Conservation (phyloP, 2,113 vertebrate species). For the Oreochromis aureus region DNA sequence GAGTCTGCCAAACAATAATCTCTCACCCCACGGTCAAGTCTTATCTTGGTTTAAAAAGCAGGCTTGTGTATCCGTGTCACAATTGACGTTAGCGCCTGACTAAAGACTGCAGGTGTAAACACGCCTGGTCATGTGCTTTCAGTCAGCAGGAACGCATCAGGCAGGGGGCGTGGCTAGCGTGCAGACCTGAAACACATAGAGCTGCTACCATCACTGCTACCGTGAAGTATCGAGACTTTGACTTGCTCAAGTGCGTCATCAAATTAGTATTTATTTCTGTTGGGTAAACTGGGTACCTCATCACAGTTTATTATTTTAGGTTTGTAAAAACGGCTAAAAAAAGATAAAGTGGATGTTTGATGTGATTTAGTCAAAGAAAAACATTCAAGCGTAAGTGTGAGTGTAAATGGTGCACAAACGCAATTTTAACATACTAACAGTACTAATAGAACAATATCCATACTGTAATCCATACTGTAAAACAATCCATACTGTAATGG, state of each 20-base stretch:
- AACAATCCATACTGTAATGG: not conserved
- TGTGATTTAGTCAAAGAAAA: not conserved
- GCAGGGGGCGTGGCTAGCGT: conserved; percentile 17
- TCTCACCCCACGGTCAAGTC: not conserved
- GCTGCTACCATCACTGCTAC: not conserved
- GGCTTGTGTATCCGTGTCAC: not conserved
- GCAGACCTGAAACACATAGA: not conserved
- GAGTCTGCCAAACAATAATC: not conserved
- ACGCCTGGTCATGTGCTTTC: conserved; percentile 70
- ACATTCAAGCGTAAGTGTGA: not conserved
- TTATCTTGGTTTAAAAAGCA: not conserved
- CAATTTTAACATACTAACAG: not conserved
- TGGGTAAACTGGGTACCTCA: not conserved
- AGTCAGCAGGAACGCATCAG: conserved; percentile 54
- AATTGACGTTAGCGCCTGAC: not conserved
- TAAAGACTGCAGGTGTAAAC: conserved; percentile 67
- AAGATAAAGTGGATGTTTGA: not conserved
- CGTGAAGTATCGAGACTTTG: not conserved
- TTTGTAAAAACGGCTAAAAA: not conserved
- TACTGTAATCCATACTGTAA: too few species aligned
- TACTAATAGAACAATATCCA: not conserved
- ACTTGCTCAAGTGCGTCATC: not conserved
- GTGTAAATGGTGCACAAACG: not conserved
- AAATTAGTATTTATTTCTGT: not conserved
- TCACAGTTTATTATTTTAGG: not conserved